Conservation (phyloP, 2,888 invertebrate genomes). For the Drosophila infuscata region DNA sequence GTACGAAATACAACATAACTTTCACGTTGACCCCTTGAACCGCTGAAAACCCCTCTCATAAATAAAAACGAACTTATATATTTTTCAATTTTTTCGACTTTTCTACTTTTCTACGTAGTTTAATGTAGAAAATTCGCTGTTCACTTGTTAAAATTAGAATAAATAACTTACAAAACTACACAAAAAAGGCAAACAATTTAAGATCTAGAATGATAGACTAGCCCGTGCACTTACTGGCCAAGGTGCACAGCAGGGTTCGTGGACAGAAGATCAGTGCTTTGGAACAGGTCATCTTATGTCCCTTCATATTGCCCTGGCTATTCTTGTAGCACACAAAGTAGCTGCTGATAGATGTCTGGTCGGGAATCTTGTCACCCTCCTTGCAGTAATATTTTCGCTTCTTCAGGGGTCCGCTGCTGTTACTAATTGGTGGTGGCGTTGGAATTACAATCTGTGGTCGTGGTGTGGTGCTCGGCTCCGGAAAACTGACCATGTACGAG, state of each 20-base stretch:
- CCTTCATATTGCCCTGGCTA: slow-evolving; percentile 83
- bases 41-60: neutral
- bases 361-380: slow-evolving; percentile 85
- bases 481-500: slow-evolving; percentile 57
- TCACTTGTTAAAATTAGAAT: slow-evolving; percentile 58
- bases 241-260: slow-evolving; percentile 85
- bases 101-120: slow-evolving; percentile 6
- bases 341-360: slow-evolving; percentile 85
- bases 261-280: slow-evolving; percentile 85
- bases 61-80: slow-evolving; percentile 20
- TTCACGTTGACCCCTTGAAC: slow-evolving; percentile 42
- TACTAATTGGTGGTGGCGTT: slow-evolving; percentile 19
- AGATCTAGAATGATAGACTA: slow-evolving; percentile 27
- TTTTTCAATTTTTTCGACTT: neutral
- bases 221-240: slow-evolving; percentile 82
- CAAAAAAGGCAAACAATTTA: slow-evolving; percentile 20
- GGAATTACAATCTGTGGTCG: slow-evolving; percentile 30
- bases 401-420: slow-evolving; percentile 49
- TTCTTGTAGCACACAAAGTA: slow-evolving; percentile 86
- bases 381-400: slow-evolving; percentile 84
- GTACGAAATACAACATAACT: slow-evolving; percentile 46
- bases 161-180: slow-evolving; percentile 62
- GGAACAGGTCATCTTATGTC: slow-evolving; percentile 85
- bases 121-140: slow-evolving; percentile 18
- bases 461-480: slow-evolving; percentile 40